Evolutionary conservation across 2,113 vertebrate species (phyloP).

Genomic region (Atherinomorus stipes): DNA sequence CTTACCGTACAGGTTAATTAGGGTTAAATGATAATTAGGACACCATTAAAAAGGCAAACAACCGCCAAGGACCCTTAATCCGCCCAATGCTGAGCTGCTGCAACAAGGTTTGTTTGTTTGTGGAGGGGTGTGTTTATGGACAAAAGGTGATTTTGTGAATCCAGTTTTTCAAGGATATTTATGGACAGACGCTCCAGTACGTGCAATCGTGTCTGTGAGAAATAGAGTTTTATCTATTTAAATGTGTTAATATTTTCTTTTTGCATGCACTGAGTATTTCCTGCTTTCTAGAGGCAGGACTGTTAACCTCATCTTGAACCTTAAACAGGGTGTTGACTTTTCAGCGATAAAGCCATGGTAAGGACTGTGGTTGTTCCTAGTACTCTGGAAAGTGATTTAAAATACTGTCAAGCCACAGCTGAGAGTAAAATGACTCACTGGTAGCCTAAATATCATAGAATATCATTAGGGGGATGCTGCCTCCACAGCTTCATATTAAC

Average conservation of each 20-base stretch:
- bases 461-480: neutral
- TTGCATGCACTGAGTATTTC: neutral
- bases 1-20: slow-evolving; percentile 81
- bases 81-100: slow-evolving; percentile 50
- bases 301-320: slow-evolving; percentile 20
- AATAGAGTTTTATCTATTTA: neutral
- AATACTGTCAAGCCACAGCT: neutral
- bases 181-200: neutral
- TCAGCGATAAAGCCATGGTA: slow-evolving; percentile 4
- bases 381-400: neutral
- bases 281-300: neutral
- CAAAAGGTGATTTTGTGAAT: slow-evolving; percentile 24
- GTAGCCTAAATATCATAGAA: neutral
- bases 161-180: slow-evolving; percentile 8
- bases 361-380: neutral
- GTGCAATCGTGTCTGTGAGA: slow-evolving; percentile 1
- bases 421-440: neutral
- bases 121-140: neutral
- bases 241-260: slow-evolving; percentile 7
- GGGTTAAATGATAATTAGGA: slow-evolving; percentile 85
- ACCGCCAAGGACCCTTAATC: slow-evolving; percentile 71
- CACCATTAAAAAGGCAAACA: slow-evolving; percentile 78
- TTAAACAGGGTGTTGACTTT: slow-evolving; percentile 1
- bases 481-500: slow-evolving; percentile 4
- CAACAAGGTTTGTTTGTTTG: slow-evolving; percentile 57